phyloP scores from a whole-genome alignment of 2,113 vertebrate species.

The Malurus melanocephalus region DNA sequence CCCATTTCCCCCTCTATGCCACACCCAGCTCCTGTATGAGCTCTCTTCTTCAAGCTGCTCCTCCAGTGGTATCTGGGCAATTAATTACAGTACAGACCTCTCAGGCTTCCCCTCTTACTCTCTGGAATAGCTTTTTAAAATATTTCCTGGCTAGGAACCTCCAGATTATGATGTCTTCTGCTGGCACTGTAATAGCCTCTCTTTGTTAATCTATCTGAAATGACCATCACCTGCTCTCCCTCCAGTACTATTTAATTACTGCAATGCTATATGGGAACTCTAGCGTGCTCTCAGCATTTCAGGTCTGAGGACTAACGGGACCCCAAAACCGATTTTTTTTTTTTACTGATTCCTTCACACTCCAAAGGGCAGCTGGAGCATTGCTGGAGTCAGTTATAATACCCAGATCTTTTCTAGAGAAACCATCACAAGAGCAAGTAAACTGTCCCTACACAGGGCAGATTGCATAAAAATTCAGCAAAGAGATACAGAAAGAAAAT shows the following conservation, averaged over 20 bases:
- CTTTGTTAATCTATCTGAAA: not conserved
- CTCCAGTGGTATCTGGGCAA: constrained; percentile 5
- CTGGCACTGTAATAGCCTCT: not conserved
- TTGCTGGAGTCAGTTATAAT: not conserved
- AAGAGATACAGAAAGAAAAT: not conserved
- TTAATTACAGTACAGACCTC: constrained; percentile 4
- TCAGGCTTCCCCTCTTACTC: not conserved
- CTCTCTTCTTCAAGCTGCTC: not conserved
- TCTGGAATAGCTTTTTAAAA: not conserved
- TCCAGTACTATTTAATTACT: not conserved
- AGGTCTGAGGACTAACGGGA: not conserved
- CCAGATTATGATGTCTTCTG: not conserved
- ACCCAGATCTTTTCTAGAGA: not conserved
- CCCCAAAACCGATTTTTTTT: not conserved
- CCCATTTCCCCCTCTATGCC: not conserved
- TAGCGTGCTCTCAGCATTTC: not conserved
- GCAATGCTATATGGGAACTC: not conserved
- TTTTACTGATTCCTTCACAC: not conserved
- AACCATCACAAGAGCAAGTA: not conserved
- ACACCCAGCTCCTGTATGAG: not conserved
- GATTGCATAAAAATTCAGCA: not conserved
- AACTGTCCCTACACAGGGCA: not conserved
- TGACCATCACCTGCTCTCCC: not conserved
- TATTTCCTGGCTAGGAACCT: not conserved
- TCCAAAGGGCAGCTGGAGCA: not conserved